Conservation (phyloP, 2,888 invertebrate species). For the Arge pagana region DNA sequence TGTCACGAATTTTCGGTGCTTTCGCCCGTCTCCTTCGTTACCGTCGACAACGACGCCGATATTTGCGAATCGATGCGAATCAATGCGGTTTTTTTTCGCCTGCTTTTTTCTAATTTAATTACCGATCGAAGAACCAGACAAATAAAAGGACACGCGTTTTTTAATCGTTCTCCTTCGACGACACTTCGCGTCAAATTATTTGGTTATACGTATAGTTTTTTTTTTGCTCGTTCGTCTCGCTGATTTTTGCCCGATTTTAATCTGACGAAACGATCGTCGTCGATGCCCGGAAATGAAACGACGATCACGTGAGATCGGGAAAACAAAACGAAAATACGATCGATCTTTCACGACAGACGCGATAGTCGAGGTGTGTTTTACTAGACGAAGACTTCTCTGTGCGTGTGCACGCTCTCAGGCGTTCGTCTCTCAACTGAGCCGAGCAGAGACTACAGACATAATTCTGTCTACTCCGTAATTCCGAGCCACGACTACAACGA, state of each 20-base stretch:
- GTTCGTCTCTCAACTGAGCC: conserved; percentile 57
- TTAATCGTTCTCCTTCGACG: too few relatives aligned
- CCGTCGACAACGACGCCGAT: conserved; percentile 21
- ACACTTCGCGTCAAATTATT: conserved; percentile 5
- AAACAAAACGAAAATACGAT: too few relatives aligned
- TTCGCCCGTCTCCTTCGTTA: too few relatives aligned
- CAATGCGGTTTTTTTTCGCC: not conserved
- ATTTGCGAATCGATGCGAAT: not conserved
- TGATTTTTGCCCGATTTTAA: not conserved
- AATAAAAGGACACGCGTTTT: too few relatives aligned
- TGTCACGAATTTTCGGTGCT: not conserved
- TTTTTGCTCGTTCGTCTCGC: not conserved
- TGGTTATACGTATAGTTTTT: not conserved
- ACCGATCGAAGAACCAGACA: not conserved
- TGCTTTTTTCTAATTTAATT: conserved; percentile 12
- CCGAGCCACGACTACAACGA: conserved; percentile 37
- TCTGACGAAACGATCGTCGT: not conserved
- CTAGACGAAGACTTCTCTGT: conserved; percentile 28
- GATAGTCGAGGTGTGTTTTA: too few relatives aligned
- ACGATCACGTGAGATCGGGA: too few relatives aligned
- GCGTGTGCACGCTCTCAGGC: conserved; percentile 55
- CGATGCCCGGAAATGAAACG: not conserved
- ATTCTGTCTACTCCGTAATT: conserved; percentile 58
- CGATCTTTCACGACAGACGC: too few relatives aligned
- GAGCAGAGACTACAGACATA: conserved; percentile 54